Evolutionary conservation across 2,888 invertebrate genomes (phyloP).

Genomic region (Galerucella nymphaeae): DNA sequence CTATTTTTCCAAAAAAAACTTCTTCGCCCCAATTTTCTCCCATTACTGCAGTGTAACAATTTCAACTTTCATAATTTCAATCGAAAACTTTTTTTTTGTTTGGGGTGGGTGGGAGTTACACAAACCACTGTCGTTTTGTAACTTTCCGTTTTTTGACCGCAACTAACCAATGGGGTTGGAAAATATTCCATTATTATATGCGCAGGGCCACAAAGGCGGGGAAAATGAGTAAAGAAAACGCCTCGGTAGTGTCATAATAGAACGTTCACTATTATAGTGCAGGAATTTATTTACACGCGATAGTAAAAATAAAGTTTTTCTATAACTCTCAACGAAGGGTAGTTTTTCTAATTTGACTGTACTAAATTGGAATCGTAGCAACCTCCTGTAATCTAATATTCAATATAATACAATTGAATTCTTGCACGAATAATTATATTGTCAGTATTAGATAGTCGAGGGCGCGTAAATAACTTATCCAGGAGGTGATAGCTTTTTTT

Average conservation of each 20-base stretch:
- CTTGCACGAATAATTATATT: constrained; percentile 50
- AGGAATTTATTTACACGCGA: not conserved
- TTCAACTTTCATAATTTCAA: not conserved
- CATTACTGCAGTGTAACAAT: not conserved
- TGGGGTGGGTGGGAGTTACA: constrained; percentile 55
- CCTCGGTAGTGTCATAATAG: constrained; percentile 57
- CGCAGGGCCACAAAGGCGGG: constrained; percentile 58
- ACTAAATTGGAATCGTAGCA: constrained; percentile 53
- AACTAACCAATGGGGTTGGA: constrained; percentile 50
- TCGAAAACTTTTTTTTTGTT: not conserved
- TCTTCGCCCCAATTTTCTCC: not conserved
- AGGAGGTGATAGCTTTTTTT: constrained; percentile 17
- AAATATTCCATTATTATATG: constrained; percentile 46
- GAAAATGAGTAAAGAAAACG: constrained; percentile 54
- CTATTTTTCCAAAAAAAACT: not conserved
- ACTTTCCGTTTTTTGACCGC: constrained; percentile 44
- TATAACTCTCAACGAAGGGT: not conserved
- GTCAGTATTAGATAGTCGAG: constrained; percentile 51
- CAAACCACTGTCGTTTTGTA: constrained; percentile 46
- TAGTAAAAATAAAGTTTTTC: not conserved
- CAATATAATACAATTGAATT: constrained; percentile 51
- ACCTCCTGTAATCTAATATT: constrained; percentile 49
- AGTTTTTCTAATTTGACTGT: constrained; percentile 1
- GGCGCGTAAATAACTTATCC: constrained; percentile 29
- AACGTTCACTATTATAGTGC: constrained; percentile 39